Evolutionary conservation across 2,113 vertebrate genomes (phyloP), one percentile per base, ranked within the genome.

Genomic region (Aramus guarauna): DNA sequence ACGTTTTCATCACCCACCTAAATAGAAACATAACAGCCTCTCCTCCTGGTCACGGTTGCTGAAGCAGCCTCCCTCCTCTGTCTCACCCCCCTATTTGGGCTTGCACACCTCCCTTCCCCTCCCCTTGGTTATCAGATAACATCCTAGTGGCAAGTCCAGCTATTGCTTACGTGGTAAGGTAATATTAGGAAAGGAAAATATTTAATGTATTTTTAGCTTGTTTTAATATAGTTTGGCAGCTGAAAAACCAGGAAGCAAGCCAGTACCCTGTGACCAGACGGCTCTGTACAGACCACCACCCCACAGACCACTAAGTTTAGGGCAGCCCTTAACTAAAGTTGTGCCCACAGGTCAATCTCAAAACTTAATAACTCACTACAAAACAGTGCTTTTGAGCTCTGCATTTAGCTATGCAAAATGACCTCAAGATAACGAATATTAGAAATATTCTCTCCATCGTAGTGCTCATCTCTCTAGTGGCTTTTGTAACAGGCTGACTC

Each of bases 161-260:
- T 85, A 91, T 48, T 96, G 94, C 97, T 97, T 96, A 96, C 77
- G 41, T 94, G 86, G 89, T 81, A 94, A 96, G 63, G 96, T 97
- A 97, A 97, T 95, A 95, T 59, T 97, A 97, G 97, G 91, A 97
- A 97, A 97, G 97, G 97, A 97, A 97, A 97, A 89, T 97, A 97
- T 97, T 97, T 94, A 86, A 90, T 96, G 71, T 97, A 97, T 97
- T 97, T 97, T 97, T 97, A 97, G 96, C 80, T 88, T 94, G 96
- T 82, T 97, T 97, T 96, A 96, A 97, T 96, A 95, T 95, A 97
- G 90, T 97, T 97, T 89, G 90, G 96, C 97, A 96, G 94, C 96
- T 97, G 96, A 94, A 93, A 97, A 96, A 75, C 66, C 83, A 97
- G 94, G 92, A 97, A 92, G 88, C 39, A 71, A 90, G 96, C 94